Conservation (phyloP, 2,797 vertebrate species). For the Phrynocephalus forsythii region DNA sequence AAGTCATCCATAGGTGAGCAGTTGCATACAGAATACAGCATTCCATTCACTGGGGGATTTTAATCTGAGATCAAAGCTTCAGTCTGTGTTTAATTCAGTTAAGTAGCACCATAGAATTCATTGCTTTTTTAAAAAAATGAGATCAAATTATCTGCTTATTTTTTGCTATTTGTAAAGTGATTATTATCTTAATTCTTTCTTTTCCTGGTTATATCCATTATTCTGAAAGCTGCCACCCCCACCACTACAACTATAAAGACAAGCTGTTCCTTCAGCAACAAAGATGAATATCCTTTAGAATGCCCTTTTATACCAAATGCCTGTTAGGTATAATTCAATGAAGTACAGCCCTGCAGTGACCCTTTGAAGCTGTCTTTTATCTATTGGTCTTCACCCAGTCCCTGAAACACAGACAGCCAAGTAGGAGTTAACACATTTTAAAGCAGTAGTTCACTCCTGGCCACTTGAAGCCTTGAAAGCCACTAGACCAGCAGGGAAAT, state of each 20-base stretch:
- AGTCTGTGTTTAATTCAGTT: background rate
- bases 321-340: slow-evolving; percentile 31
- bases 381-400: slow-evolving; percentile 37
- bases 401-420: slow-evolving; percentile 33
- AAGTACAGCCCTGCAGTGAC: slow-evolving; percentile 28
- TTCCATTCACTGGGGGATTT: slow-evolving; percentile 10
- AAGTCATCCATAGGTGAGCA: background rate
- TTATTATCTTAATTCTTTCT: slow-evolving; percentile 26
- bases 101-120: slow-evolving; percentile 8
- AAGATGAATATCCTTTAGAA: slow-evolving; percentile 37
- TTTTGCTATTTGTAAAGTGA: background rate
- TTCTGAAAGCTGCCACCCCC: background rate
- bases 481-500: slow-evolving; percentile 40
- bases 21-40: slow-evolving; percentile 21
- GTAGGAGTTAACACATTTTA: slow-evolving; percentile 37
- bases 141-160: slow-evolving; percentile 30
- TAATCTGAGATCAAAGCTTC: slow-evolving; percentile 37
- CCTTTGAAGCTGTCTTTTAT: slow-evolving; percentile 30
- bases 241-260: slow-evolving; percentile 2
- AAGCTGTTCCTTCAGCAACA: slow-evolving; percentile 18
- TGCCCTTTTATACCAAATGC: slow-evolving; percentile 41
- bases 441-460: slow-evolving; percentile 49
- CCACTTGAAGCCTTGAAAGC: slow-evolving; percentile 53
- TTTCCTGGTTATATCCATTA: background rate
- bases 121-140: slow-evolving; percentile 26